A percentile compares a stretch with the other conserved stretches of the same genome.
These are phyloP conservation scores for Dolichopus griseipennis DNA, from an alignment of 2,888 invertebrate species.

Conservation along the genomic window DNA sequence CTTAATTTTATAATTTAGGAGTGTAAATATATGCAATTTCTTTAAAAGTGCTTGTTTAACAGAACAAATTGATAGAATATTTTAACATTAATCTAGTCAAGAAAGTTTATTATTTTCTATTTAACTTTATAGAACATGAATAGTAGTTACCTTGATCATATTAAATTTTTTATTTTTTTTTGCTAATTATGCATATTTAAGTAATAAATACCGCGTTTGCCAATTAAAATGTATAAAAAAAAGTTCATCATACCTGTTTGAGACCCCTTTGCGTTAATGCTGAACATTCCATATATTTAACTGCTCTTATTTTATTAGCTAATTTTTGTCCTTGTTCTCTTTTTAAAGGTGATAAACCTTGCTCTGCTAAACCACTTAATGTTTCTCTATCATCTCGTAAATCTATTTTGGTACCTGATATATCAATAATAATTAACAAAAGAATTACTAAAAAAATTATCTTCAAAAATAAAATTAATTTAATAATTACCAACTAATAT, in stretches of 20 bases:
- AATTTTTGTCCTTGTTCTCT: slow-evolving; percentile 96
- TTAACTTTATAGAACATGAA: too few species aligned
- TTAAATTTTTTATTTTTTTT: too few species aligned
- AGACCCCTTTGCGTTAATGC: slow-evolving; percentile 96
- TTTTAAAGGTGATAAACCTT: slow-evolving; percentile 91
- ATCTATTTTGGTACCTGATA: slow-evolving; percentile 93
- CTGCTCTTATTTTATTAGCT: slow-evolving; percentile 96
- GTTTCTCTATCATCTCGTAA: slow-evolving; percentile 96
- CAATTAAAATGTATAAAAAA: too few species aligned
- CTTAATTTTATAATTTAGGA: too few species aligned
- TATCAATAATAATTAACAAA: background rate
- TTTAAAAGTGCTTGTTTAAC: too few species aligned
- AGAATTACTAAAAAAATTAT: background rate
- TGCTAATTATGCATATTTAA: too few species aligned
- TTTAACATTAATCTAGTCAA: too few species aligned
- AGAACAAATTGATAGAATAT: too few species aligned
- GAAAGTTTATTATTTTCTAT: too few species aligned
- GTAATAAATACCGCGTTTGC: too few species aligned
- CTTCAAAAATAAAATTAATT: background rate
- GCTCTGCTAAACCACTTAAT: slow-evolving; percentile 79
- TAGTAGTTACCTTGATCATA: too few species aligned
- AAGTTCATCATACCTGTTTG: slow-evolving; percentile 58
- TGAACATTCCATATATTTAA: slow-evolving; percentile 99
- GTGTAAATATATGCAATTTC: too few species aligned
- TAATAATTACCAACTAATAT: slow-evolving; percentile 83